Base-by-base conservation (phyloP, 2,888 invertebrate species). In the Drosophila demipolita region DNA sequence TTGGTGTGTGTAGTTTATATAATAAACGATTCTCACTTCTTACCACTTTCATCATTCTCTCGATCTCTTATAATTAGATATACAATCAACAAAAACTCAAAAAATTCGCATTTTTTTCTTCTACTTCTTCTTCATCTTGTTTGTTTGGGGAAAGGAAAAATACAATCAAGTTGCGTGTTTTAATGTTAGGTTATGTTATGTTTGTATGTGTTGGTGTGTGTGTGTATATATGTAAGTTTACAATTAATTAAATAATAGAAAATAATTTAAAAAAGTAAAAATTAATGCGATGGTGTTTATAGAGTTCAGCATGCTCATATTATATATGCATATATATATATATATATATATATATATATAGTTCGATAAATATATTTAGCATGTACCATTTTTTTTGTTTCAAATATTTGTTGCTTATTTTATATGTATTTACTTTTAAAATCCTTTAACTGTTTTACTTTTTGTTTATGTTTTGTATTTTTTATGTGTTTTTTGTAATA, bases 241-340 rank as follows among this genome's bases (percentile, higher is more conserved):
- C 58, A 79, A 72, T 72, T 82, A 78, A 80, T 80, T 78, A 78
- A 78, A 78, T 76, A 80, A 87, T 87, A 82, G 71, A 80, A 80
- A 87, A 82, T 87, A 89, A 85, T 88, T 90, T 88, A 85, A 90
- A 76, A 80, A 83, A 72, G 78, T 87, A 88, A 77, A 86, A 76
- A 82, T 82, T 87, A 87, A 87, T 87, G 87, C 87, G 87, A 90
- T 90, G 87, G 87, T 87, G 58, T 87, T 85, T 90, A 88, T 90
- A 87, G 87, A 87, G 87, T 87, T 90, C 87, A 82, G 71, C 82
- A 76, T 82, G 79, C 78, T 79, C 81, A 69, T 63, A 59, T 62
- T 66, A 70, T 70, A 63, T 60, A 59, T 53, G 23, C 23, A 23
- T 38, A 15, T 48, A 57, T 45, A 49, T 45, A 57, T 52, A 38